phyloP scores from a whole-genome alignment of 64 coral and sea anemone genomes.

The Stylophora pistillata region DNA sequence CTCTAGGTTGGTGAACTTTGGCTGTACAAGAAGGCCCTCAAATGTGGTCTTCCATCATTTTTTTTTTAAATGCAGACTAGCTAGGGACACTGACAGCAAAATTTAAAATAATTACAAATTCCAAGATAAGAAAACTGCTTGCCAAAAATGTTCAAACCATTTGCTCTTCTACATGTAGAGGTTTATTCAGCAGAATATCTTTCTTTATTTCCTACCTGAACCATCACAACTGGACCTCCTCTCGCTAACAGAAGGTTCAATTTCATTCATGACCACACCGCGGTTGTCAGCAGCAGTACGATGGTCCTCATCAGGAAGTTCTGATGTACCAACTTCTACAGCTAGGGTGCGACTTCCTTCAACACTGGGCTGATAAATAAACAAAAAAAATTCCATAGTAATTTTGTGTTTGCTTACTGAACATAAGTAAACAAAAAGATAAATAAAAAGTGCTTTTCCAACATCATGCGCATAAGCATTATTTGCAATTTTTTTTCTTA shows the following conservation, averaged over 20 bases:
- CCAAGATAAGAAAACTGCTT: too few species aligned
- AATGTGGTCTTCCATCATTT: too few species aligned
- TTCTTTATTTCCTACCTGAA: constrained; percentile 16
- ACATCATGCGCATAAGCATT: neutral
- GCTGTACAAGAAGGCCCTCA: too few species aligned
- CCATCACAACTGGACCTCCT: constrained; percentile 17
- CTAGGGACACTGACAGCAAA: too few species aligned
- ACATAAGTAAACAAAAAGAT: too few species aligned
- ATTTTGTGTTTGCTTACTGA: too few species aligned
- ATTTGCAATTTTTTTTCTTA: neutral
- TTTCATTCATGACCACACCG: constrained; percentile 62
- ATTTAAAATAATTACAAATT: too few species aligned
- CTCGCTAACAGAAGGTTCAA: constrained; percentile 38
- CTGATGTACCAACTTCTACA: constrained; percentile 55
- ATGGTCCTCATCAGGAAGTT: constrained; percentile 75
- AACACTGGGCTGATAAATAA: neutral
- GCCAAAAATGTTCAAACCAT: constrained; percentile 21
- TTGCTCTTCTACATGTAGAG: too few species aligned
- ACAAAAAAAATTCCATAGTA: neutral
- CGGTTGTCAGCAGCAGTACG: constrained; percentile 78
- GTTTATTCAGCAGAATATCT: neutral
- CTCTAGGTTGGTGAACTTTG: neutral
- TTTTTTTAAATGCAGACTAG: too few species aligned
- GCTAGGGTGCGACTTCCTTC: neutral
- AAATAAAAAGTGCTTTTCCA: too few species aligned